Evolutionary conservation across 2,888 invertebrate species (phyloP), one percentile per base, ranked within the genome.

Genomic region (Leuctra nigra): DNA sequence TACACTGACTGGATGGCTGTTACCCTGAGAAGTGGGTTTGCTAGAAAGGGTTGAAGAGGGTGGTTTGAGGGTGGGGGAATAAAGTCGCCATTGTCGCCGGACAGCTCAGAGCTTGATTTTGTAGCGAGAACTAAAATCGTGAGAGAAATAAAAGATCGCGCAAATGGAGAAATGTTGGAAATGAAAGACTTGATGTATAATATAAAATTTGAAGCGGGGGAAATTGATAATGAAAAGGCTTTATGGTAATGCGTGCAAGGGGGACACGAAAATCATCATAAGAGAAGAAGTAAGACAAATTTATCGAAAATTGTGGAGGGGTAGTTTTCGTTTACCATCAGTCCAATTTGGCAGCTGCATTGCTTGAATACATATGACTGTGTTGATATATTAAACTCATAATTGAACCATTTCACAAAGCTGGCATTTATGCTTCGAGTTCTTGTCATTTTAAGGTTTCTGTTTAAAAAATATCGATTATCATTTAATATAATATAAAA

Each of bases 51-150:
- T 6, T 6, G 38, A 14, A 14, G 14, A 14, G 38, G 14, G 38
- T 7, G 33, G 33, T 6, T 11, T 33, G 64, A 65, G 66, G 64
- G 65, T 61, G 66, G 66, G 66, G 68, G 67, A 68, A 68, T 69
- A 68, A 68, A 68, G 68, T 67, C 66, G 66, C 67, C 66, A 68
- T 68, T 68, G 68, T 68, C 66, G 39, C 39, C 66, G 65, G 59
- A 65, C 63, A 63, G 65, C 68, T 67, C 68, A 68, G 68, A 68
- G 68, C 69, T 67, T 64, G 66, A 68, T 68, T 56, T 69, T 69
- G 68, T 69, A 68, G 68, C 68, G 65, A 67, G 67, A 68, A 66
- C 68, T 68, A 68, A 70, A 70, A 71, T 71, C 6, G 16, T n/a
- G 18, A 6, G 41, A 20, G 41, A 41, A 41, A 41, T 41, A 41